phyloP scores from a whole-genome alignment of 2,797 vertebrate species.

The Molossus molossus region DNA sequence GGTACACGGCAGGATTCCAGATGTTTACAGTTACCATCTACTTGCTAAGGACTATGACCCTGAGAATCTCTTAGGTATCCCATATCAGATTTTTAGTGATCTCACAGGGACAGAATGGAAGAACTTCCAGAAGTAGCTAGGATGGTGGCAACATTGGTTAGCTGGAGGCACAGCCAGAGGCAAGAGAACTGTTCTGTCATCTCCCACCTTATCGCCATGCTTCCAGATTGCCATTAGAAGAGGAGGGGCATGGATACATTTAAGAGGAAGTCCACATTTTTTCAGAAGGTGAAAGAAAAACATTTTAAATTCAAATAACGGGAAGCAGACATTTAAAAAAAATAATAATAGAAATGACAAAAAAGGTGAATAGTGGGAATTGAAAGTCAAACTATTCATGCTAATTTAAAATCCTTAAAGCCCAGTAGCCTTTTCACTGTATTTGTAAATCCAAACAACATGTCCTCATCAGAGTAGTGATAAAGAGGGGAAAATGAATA shows the following conservation, averaged over 20 bases:
- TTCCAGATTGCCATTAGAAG: not conserved
- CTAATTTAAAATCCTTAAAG: constrained; percentile 10
- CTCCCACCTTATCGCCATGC: not conserved
- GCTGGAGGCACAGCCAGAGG: not conserved
- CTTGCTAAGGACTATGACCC: not conserved
- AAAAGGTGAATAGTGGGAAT: not conserved
- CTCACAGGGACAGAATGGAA: not conserved
- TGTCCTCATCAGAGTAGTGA: not conserved
- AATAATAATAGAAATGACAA: not conserved
- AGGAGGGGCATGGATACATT: not conserved
- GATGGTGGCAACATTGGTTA: not conserved
- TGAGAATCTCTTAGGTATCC: not conserved
- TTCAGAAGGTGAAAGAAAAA: not conserved
- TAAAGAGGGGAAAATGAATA: not conserved
- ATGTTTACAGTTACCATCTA: not conserved
- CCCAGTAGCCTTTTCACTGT: not conserved
- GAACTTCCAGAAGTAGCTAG: not conserved
- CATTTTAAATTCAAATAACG: not conserved
- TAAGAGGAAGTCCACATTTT: not conserved
- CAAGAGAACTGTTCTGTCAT: not conserved
- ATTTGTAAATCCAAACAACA: not conserved
- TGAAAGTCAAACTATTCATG: not conserved
- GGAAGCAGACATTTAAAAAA: not conserved
- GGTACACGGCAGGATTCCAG: not conserved
- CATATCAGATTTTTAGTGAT: not conserved